phyloP scores from a whole-genome alignment of 2,797 vertebrate species.

The Naso thynnoides region DNA sequence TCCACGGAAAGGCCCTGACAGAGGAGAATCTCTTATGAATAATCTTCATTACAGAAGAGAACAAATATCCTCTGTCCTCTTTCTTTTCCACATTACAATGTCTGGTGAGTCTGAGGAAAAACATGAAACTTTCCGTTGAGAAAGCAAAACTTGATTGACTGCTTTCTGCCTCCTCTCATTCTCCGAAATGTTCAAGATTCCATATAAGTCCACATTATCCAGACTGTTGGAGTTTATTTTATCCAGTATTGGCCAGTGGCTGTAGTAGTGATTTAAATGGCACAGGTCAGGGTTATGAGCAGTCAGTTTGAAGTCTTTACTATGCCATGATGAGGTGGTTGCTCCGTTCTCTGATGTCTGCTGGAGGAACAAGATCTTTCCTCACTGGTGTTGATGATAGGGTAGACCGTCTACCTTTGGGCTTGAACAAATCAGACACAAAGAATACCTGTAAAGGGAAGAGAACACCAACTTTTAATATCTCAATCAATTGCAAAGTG shows the following conservation, averaged over 20 bases:
- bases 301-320: slow-evolving; percentile 48
- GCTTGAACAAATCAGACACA: slow-evolving; percentile 93
- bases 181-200: slow-evolving; percentile 39
- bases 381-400: slow-evolving; percentile 83
- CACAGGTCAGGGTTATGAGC: slow-evolving; percentile 57
- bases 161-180: slow-evolving; percentile 40
- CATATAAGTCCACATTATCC: slow-evolving; percentile 39
- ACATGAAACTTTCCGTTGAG: slow-evolving; percentile 33
- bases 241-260: slow-evolving; percentile 63
- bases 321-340: slow-evolving; percentile 94
- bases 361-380: slow-evolving; percentile 90
- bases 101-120: slow-evolving; percentile 43
- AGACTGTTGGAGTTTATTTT: slow-evolving; percentile 26
- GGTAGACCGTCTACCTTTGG: slow-evolving; percentile 85
- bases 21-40: slow-evolving; percentile 38
- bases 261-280: slow-evolving; percentile 61
- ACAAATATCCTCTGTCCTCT: slow-evolving; percentile 19
- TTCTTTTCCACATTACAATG: slow-evolving; percentile 59
- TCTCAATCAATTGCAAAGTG: not conserved
- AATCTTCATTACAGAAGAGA: slow-evolving; percentile 44
- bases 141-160: slow-evolving; percentile 22
- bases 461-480: not conserved
- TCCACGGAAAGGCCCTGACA: slow-evolving; percentile 23
- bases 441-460: slow-evolving; percentile 88
- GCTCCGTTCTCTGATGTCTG: slow-evolving; percentile 93